Base-by-base conservation (phyloP, 2,797 vertebrate species). In the Babyrousa celebensis region DNA sequence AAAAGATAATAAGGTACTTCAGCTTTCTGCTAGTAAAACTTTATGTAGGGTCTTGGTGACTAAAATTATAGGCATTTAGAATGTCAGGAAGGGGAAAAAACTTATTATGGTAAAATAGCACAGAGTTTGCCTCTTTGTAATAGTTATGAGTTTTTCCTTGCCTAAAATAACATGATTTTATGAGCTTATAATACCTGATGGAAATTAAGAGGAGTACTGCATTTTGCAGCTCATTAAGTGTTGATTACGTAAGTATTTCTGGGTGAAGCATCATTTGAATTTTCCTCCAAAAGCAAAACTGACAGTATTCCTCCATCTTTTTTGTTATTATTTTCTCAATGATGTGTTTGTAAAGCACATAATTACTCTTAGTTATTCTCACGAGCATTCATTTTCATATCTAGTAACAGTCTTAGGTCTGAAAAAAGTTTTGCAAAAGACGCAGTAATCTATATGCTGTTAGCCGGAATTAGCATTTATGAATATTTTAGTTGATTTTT, bases 61-160 rank as follows among this genome's bases (percentile, higher is more conserved):
- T 97, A 96, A 98, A 98, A 98, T 98, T 97, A 97, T 29, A 98
- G 96, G 48, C 70, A 97, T 98, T 98, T 98, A 97, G 93, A 95
- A 91, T 98, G 96, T 98, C 97, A 98, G 68, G 14, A 89, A 96
- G 67, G 72, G 68, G n/a, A 65, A 84, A 98, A 96, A 92, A 86
- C 63, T 36, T 96, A 94, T 89, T 98, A 86, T 71, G 92, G 86
- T 91, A 98, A 98, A 98, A 98, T 95, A 97, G 60, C 80, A 96
- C 91, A 97, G 80, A 96, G 91, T 63, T 95, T 90, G 74, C 92
- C n/a, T 96, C 94, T 95, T 97, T 80, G 32, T 95, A 93, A 96
- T 98, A 95, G 94, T 88, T 97, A 87, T 20, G 90, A 92, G 7
- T 94, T 52, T 71, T 96, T 86, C 56, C 60, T 97, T 78, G 84